phyloP scores from a whole-genome alignment of 2,113 vertebrate genomes.

The Epinephelus fuscoguttatus region DNA sequence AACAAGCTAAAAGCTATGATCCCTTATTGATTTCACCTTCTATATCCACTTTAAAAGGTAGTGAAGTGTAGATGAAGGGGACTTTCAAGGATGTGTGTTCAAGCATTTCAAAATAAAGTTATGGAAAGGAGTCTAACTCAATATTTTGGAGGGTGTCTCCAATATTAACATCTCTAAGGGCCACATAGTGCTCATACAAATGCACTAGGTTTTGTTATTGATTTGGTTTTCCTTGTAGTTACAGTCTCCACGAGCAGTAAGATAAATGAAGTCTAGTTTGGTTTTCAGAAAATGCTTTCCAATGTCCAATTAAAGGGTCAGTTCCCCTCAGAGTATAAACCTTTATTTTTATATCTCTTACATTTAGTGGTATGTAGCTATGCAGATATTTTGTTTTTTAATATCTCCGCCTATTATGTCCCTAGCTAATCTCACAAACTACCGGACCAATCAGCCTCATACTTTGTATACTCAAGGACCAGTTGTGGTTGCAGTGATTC shows the following conservation, averaged over 20 bases:
- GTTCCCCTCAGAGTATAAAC: neutral
- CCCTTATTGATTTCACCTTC: constrained; percentile 46
- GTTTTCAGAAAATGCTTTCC: constrained; percentile 1
- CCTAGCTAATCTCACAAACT: too few species aligned
- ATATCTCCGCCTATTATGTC: too few species aligned
- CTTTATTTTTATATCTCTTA: neutral
- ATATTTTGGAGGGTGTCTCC: constrained; percentile 29
- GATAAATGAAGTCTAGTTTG: neutral
- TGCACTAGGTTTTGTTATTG: constrained; percentile 37
- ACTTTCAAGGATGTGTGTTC: constrained; percentile 31
- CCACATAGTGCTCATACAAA: constrained; percentile 18
- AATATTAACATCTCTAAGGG: constrained; percentile 36
- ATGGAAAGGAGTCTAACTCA: constrained; percentile 22
- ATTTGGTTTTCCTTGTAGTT: constrained; percentile 7
- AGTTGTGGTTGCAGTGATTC: too few species aligned
- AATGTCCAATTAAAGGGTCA: neutral
- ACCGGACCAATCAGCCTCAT: too few species aligned
- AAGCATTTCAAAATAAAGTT: constrained; percentile 38
- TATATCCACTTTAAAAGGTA: constrained; percentile 38
- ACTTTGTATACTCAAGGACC: too few species aligned
- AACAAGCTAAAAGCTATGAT: constrained; percentile 29
- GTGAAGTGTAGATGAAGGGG: constrained; percentile 21
- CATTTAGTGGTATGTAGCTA: neutral
- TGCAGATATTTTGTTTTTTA: neutral
- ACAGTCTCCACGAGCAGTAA: constrained; percentile 5